These are phyloP conservation scores for Hydropsyche betteni DNA, from an alignment of 2,888 invertebrate genomes.

Conservation along the genomic window DNA sequence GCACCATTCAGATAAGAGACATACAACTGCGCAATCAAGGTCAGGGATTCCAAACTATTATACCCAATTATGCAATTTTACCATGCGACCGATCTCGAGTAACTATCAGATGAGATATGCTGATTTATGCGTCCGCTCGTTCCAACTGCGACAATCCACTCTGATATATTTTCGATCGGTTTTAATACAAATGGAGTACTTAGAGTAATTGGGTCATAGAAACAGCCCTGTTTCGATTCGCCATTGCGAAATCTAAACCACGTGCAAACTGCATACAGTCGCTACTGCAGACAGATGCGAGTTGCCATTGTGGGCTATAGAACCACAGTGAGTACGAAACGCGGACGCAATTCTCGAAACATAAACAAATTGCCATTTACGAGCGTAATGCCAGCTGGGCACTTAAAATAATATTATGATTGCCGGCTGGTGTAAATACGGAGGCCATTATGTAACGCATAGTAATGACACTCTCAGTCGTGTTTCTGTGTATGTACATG, in stretches of 20 bases:
- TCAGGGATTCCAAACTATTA: constrained; percentile 2
- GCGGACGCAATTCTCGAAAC: constrained; percentile 22
- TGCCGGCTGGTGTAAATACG: constrained; percentile 37
- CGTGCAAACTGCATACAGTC: constrained; percentile 8
- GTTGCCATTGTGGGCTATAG: no score
- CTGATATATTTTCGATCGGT: no score
- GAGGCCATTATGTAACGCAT: constrained; percentile 34
- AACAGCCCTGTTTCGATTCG: neutral
- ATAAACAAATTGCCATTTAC: constrained; percentile 42
- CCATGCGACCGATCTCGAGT: neutral
- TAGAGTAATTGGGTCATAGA: neutral
- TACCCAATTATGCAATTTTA: neutral
- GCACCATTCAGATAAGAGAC: neutral
- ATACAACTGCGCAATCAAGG: neutral
- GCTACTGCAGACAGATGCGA: neutral
- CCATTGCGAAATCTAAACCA: neutral
- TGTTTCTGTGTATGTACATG: no score
- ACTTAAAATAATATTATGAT: constrained; percentile 46
- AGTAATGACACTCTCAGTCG: constrained; percentile 10
- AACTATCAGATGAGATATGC: no score
- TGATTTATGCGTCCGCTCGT: no score
- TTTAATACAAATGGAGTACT: no score
- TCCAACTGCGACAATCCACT: no score
- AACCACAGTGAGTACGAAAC: constrained; percentile 11
- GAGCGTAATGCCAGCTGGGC: constrained; percentile 40